A percentile compares a stretch with the other conserved stretches of the same genome.
phyloP scores from a whole-genome alignment of 2,113 vertebrate genomes.

The Lepisosteus oculatus region DNA sequence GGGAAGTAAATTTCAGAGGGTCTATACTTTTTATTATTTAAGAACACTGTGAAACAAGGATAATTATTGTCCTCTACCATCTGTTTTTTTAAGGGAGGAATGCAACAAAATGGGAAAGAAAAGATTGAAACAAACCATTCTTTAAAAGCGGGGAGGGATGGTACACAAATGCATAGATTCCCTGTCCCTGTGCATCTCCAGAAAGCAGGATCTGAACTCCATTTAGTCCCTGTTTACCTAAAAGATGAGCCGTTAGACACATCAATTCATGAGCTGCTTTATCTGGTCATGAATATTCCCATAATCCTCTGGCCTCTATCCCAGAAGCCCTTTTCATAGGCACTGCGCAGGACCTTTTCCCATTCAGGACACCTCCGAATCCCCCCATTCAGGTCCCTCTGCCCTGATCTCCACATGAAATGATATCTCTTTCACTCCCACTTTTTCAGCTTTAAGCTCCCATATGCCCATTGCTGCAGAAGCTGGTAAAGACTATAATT shows the following conservation, averaged over 20 bases:
- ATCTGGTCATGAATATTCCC: slow-evolving; percentile 93
- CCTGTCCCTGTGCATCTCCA: slow-evolving; percentile 40
- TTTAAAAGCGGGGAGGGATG: slow-evolving; percentile 44
- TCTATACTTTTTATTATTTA: slow-evolving; percentile 21
- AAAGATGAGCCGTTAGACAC: slow-evolving; percentile 89
- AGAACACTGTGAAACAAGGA: slow-evolving; percentile 48
- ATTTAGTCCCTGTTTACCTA: slow-evolving; percentile 86
- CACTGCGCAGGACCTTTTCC: slow-evolving; percentile 48
- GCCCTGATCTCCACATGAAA: slow-evolving; percentile 85
- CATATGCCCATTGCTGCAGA: slow-evolving; percentile 64
- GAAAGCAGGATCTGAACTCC: slow-evolving; percentile 57
- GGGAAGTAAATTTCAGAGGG: no score
- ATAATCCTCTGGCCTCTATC: slow-evolving; percentile 83
- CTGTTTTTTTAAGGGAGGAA: slow-evolving; percentile 60
- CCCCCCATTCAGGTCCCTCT: slow-evolving; percentile 71
- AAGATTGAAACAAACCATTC: slow-evolving; percentile 52
- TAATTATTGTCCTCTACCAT: slow-evolving; percentile 58
- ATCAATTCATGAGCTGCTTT: slow-evolving; percentile 81
- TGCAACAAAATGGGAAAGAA: slow-evolving; percentile 41
- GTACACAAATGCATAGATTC: slow-evolving; percentile 46
- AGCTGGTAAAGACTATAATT: slow-evolving; percentile 78
- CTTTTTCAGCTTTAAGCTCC: slow-evolving; percentile 69
- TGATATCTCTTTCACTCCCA: slow-evolving; percentile 72
- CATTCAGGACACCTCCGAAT: slow-evolving; percentile 56
- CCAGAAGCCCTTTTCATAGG: slow-evolving; percentile 63